A percentile compares a stretch with the other conserved stretches of the same genome.
Evolutionary conservation across 2,888 invertebrate genomes (phyloP).

Genomic region (Phania funesta): DNA sequence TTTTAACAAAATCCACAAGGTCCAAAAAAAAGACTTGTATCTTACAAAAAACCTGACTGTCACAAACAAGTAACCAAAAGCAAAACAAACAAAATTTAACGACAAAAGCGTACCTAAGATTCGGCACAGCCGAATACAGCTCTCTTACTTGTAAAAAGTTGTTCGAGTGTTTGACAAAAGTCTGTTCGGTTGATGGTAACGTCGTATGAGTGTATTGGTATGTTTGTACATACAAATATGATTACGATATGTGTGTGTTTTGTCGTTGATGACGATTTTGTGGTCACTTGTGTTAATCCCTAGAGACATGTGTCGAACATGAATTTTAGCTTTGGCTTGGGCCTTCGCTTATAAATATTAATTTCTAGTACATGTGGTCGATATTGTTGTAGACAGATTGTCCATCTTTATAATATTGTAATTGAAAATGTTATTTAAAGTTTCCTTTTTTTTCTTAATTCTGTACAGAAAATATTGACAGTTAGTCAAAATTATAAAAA

Average conservation of each 20-base stretch:
- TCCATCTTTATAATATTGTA: constrained; percentile 80
- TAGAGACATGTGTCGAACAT: constrained; percentile 79
- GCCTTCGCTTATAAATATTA: constrained; percentile 78
- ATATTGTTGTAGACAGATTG: constrained; percentile 79
- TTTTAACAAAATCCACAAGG: too few species aligned
- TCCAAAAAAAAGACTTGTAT: too few species aligned
- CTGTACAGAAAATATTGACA: constrained; percentile 40
- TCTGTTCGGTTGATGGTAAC: constrained; percentile 18
- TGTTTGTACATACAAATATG: neutral
- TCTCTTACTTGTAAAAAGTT: too few species aligned
- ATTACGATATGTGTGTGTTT: neutral
- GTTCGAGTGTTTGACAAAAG: constrained; percentile 23
- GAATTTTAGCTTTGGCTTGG: constrained; percentile 74
- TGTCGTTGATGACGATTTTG: constrained; percentile 76
- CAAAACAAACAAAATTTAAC: too few species aligned
- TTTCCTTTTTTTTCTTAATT: constrained; percentile 22
- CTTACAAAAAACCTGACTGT: too few species aligned
- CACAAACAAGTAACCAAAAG: too few species aligned
- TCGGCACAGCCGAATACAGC: too few species aligned
- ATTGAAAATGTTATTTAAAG: constrained; percentile 74
- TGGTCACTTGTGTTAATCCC: constrained; percentile 79
- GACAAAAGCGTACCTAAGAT: too few species aligned
- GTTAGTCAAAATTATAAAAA: constrained; percentile 29
- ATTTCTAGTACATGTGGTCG: constrained; percentile 73
- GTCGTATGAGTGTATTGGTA: constrained; percentile 16